A percentile compares a stretch with the other conserved stretches of the same genome.
phyloP scores from a whole-genome alignment of 2,113 vertebrate genomes.

The Proteles cristata region DNA sequence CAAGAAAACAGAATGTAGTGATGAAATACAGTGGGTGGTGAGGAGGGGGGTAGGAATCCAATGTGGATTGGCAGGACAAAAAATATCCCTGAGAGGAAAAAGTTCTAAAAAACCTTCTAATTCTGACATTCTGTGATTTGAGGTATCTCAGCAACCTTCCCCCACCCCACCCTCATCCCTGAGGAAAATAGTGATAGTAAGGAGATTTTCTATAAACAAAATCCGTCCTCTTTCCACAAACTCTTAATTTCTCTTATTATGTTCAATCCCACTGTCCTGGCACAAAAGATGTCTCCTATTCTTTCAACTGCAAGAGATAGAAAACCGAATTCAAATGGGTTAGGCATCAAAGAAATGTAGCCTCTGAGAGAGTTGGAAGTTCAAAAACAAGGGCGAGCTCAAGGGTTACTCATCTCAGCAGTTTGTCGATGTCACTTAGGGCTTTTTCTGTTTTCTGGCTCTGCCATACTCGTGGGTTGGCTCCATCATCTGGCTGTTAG shows the following conservation, averaged over 20 bases:
- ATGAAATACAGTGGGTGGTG: neutral
- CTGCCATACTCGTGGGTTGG: neutral
- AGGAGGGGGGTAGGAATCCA: neutral
- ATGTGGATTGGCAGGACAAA: neutral
- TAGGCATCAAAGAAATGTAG: neutral
- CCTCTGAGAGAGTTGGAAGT: neutral
- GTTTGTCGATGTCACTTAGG: neutral
- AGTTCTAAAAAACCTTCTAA: neutral
- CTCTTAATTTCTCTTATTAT: neutral
- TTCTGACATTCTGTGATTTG: neutral
- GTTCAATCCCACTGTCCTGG: neutral
- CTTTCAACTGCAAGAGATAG: neutral
- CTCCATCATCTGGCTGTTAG: neutral
- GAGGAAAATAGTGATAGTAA: neutral
- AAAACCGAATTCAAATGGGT: neutral
- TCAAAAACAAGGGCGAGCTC: neutral
- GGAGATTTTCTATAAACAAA: neutral
- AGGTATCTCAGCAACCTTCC: neutral
- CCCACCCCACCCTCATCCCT: neutral
- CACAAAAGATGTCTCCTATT: neutral
- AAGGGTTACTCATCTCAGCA: neutral
- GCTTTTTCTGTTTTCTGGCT: neutral
- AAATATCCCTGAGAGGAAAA: neutral
- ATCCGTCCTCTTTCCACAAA: neutral
- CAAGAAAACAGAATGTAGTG: neutral